Evolutionary conservation across 2,797 vertebrate species (phyloP).

Genomic region (Anomalospiza imberbis): DNA sequence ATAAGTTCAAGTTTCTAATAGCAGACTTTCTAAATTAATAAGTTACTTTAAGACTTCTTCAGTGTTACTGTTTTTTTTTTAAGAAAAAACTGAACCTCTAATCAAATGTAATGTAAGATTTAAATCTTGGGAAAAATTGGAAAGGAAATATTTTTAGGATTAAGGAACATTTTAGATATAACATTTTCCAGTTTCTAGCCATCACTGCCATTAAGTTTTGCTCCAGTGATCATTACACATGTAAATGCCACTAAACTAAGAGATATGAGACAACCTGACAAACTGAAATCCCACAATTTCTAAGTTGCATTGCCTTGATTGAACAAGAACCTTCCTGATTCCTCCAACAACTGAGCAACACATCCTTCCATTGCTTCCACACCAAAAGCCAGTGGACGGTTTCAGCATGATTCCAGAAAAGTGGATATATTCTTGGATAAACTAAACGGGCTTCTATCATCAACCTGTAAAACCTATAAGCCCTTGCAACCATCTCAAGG

Average conservation of each 20-base stretch:
- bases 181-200: background rate
- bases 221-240: background rate
- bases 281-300: background rate
- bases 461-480: background rate
- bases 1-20: background rate
- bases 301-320: background rate
- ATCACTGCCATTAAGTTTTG: background rate
- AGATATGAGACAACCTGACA: background rate
- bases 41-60: background rate
- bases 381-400: background rate
- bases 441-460: background rate
- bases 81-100: background rate
- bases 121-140: background rate
- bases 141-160: background rate
- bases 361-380: fast-evolving
- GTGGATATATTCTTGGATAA: background rate
- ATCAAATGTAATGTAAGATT: background rate
- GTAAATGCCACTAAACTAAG: background rate
- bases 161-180: background rate
- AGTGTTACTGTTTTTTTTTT: background rate
- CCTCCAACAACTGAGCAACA: background rate
- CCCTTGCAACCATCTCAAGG: background rate
- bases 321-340: background rate
- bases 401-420: background rate
- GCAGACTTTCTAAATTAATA: background rate